A percentile compares a stretch with the other conserved stretches of the same genome.
Evolutionary conservation across 2,797 vertebrate species (phyloP).

Genomic region (Takifugu rubripes): DNA sequence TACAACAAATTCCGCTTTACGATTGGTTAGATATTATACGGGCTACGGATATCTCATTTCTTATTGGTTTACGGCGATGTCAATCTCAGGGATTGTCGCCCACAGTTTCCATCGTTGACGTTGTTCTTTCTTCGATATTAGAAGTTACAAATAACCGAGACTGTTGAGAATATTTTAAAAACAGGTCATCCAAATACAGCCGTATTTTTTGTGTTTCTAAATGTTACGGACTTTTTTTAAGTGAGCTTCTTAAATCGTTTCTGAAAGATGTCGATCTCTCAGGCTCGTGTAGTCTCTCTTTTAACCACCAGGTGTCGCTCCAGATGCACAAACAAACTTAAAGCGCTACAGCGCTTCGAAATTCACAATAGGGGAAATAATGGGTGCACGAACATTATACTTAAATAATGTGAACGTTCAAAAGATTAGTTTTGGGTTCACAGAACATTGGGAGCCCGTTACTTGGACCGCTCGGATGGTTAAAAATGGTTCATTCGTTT

Average conservation of each 20-base stretch:
- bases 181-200: neutral
- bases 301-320: constrained; percentile 36
- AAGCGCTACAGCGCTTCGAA: neutral
- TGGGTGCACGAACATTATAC: too few species aligned
- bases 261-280: too few species aligned
- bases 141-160: neutral
- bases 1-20: neutral
- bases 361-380: neutral
- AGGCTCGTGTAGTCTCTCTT: neutral
- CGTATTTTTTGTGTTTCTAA: too few species aligned
- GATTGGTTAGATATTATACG: constrained; percentile 56
- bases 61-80: constrained; percentile 44
- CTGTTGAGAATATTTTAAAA: neutral
- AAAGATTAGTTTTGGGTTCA: too few species aligned
- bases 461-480: too few species aligned
- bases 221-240: too few species aligned
- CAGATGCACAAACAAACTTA: neutral
- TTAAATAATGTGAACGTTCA: too few species aligned
- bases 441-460: too few species aligned
- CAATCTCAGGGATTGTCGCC: constrained; percentile 38
- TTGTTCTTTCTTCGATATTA: neutral
- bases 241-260: too few species aligned
- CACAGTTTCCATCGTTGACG: neutral
- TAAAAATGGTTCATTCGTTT: too few species aligned
- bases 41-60: neutral